These are phyloP conservation scores for Eucidaris tribuloides DNA, from an alignment of 35 echinoderm and acorn worm genomes.

Conservation along the genomic window DNA sequence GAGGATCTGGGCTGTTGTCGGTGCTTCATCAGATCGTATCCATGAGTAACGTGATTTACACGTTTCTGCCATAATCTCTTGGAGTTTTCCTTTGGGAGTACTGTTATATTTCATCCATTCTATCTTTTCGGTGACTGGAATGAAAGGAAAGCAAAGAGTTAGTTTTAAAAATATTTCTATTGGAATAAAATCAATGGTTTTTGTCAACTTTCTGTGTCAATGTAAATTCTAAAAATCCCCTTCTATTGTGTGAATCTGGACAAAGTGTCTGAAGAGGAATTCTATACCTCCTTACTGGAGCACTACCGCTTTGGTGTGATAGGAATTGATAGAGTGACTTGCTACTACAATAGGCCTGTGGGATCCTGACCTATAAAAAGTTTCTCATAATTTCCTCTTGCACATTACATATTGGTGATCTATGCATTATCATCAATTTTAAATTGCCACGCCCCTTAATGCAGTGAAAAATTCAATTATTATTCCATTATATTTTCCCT, in stretches of 20 bases:
- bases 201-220: background rate
- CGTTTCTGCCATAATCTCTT: conserved; percentile 6
- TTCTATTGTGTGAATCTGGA: background rate
- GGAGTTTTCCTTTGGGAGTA: background rate
- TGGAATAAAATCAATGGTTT: background rate
- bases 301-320: background rate
- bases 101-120: conserved; percentile 29
- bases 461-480: too few relatives aligned
- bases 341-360: background rate
- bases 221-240: background rate
- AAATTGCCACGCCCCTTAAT: too few relatives aligned
- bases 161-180: background rate
- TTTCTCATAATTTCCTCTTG: background rate
- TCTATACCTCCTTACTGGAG: background rate
- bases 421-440: background rate
- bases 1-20: conserved; percentile 23
- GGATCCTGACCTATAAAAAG: background rate
- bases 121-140: conserved; percentile 18
- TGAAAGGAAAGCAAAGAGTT: background rate
- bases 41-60: conserved; percentile 19
- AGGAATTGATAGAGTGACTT: background rate
- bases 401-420: background rate
- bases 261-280: background rate
- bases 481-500: too few relatives aligned
- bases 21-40: background rate